Conservation (phyloP, 2,888 invertebrate species). For the Opisthograptis luteolata region DNA sequence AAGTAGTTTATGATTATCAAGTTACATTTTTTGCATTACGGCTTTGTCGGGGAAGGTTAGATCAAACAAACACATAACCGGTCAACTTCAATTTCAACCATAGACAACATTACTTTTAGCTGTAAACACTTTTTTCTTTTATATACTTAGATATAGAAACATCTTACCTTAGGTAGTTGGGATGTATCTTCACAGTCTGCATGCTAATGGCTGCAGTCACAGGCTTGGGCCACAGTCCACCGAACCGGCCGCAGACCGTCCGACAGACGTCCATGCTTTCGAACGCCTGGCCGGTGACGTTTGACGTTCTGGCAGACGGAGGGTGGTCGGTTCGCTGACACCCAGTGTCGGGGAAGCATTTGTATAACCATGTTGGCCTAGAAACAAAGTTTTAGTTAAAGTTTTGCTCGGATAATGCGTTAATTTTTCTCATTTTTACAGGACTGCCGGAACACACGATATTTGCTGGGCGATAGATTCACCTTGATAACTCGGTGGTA, state of each 20-base stretch:
- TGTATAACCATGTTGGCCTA: conserved; percentile 76
- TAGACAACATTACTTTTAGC: no score
- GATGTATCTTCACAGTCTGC: conserved; percentile 82
- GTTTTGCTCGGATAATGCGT: no score
- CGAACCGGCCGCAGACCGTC: conserved; percentile 87
- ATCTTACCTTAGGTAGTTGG: conserved; percentile 76
- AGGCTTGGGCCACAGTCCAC: conserved; percentile 89
- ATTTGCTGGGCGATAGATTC: no score
- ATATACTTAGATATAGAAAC: no score
- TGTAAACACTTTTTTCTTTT: background rate
- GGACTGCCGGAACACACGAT: no score
- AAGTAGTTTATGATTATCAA: no score
- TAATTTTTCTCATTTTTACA: no score
- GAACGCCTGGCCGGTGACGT: conserved; percentile 51
- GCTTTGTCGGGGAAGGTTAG: no score
- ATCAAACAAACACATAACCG: no score
- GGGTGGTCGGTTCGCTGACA: conserved; percentile 71
- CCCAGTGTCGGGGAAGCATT: conserved; percentile 62
- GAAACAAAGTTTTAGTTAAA: background rate
- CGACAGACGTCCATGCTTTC: conserved; percentile 86
- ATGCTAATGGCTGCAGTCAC: conserved; percentile 74
- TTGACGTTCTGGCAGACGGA: conserved; percentile 50
- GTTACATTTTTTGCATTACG: no score
- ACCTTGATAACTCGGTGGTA: no score
- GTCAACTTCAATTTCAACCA: no score